Conservation (phyloP, 1,140 invertebrate genomes). For the Trachelipus rathkii region DNA sequence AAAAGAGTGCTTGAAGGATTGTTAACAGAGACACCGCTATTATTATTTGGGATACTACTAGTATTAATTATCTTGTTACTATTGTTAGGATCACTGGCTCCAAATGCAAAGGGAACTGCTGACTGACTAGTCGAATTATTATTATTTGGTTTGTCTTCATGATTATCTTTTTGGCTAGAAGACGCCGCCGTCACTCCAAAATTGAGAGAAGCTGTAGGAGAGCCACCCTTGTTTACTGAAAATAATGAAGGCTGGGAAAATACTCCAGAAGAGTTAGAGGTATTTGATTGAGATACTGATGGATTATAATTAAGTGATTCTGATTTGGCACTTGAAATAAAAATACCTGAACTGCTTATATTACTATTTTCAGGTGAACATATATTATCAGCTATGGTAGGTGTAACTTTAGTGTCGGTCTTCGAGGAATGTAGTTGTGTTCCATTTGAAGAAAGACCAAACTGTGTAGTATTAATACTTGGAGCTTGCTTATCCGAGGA, state of each 20-base stretch:
- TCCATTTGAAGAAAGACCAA: no score
- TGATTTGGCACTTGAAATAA: no score
- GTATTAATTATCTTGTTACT: background rate
- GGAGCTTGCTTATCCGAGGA: no score
- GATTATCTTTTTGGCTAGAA: background rate
- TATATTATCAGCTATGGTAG: background rate
- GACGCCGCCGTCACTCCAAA: background rate
- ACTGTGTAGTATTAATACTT: no score
- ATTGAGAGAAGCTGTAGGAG: background rate
- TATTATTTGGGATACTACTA: no score
- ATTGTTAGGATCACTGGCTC: background rate
- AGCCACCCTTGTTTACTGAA: background rate
- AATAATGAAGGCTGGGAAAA: background rate
- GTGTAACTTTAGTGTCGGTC: no score
- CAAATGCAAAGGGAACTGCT: background rate
- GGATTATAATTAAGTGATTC: no score
- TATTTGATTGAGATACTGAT: background rate
- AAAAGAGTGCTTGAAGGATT: no score
- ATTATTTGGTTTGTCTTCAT: background rate
- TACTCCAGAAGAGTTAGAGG: background rate
- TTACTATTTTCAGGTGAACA: background rate
- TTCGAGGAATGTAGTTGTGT: no score
- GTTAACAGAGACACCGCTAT: no score
- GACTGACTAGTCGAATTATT: background rate
- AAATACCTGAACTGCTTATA: background rate